phyloP scores from a whole-genome alignment of 1,140 invertebrate species.

The Drosophila pseudoananassae region DNA sequence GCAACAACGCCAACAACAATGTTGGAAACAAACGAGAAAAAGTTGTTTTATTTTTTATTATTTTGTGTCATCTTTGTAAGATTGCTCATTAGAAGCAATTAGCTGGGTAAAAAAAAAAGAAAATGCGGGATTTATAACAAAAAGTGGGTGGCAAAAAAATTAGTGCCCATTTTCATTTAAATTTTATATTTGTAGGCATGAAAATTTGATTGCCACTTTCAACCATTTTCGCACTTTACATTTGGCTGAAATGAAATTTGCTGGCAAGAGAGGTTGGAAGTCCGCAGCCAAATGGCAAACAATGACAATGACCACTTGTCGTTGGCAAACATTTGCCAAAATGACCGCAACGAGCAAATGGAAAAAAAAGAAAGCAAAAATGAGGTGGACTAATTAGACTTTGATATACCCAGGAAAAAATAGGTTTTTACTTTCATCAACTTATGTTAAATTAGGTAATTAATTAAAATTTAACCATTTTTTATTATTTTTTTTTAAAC shows the following conservation, averaged over 20 bases:
- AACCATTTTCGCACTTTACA: constrained; percentile 33
- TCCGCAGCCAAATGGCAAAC: constrained; percentile 59
- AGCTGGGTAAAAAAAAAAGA: constrained; percentile 29
- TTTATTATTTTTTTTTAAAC: neutral
- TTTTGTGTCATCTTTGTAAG: constrained; percentile 50
- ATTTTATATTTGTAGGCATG: constrained; percentile 74
- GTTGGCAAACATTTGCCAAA: constrained; percentile 69
- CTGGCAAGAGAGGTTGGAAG: neutral
- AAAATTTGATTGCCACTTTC: constrained; percentile 71
- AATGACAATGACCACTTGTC: constrained; percentile 73
- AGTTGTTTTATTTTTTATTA: constrained; percentile 26
- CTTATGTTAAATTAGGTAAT: neutral
- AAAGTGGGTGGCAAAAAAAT: constrained; percentile 33
- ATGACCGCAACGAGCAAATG: constrained; percentile 49
- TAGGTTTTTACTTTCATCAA: neutral
- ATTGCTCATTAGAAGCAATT: constrained; percentile 75
- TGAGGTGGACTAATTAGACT: neutral
- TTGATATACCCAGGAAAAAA: neutral
- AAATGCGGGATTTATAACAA: neutral
- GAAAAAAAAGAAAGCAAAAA: constrained; percentile 23
- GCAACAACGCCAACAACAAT: constrained; percentile 23
- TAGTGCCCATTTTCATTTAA: constrained; percentile 55
- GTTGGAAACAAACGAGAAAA: constrained; percentile 45
- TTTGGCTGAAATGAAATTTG: constrained; percentile 46
- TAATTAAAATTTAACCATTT: neutral